Evolutionary conservation across 1,140 invertebrate species (phyloP).

Genomic region (Papilio glaucus): DNA sequence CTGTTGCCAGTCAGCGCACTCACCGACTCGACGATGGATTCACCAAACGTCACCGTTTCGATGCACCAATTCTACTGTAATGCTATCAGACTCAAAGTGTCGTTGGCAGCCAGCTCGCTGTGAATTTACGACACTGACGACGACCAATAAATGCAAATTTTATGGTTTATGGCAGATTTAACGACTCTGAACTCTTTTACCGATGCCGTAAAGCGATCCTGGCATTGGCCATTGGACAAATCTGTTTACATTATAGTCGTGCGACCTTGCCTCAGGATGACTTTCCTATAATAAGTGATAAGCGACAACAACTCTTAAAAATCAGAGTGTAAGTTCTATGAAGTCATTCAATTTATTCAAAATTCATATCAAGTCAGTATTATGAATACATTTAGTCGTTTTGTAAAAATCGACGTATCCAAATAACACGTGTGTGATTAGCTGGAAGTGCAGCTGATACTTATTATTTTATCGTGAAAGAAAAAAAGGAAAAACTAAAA

Average conservation of each 20-base stretch:
- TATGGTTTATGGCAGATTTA: constrained; percentile 82
- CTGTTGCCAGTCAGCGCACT: constrained; percentile 41
- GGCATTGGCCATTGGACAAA: constrained; percentile 50
- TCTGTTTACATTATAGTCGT: constrained; percentile 46
- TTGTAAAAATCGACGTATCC: too few species aligned
- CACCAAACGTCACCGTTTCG: constrained; percentile 64
- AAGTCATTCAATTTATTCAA: too few species aligned
- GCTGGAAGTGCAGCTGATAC: too few species aligned
- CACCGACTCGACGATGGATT: constrained; percentile 66
- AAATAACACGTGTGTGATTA: too few species aligned
- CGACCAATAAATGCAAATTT: constrained; percentile 83
- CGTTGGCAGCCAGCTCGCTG: constrained; percentile 74
- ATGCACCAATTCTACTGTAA: constrained; percentile 59
- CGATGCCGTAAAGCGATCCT: constrained; percentile 72
- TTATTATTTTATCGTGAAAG: too few species aligned
- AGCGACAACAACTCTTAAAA: too few species aligned
- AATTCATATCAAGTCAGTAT: too few species aligned
- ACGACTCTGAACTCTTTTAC: constrained; percentile 80
- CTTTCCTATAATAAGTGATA: too few species aligned
- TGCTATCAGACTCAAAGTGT: constrained; percentile 75
- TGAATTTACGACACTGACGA: constrained; percentile 78
- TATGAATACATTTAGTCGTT: too few species aligned
- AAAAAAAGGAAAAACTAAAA: too few species aligned
- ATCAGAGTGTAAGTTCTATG: too few species aligned
- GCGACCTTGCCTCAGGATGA: constrained; percentile 15